These are phyloP conservation scores for Lepidocyrtinus sp. DNA, from an alignment of 2,888 invertebrate species.

Conservation along the genomic window DNA sequence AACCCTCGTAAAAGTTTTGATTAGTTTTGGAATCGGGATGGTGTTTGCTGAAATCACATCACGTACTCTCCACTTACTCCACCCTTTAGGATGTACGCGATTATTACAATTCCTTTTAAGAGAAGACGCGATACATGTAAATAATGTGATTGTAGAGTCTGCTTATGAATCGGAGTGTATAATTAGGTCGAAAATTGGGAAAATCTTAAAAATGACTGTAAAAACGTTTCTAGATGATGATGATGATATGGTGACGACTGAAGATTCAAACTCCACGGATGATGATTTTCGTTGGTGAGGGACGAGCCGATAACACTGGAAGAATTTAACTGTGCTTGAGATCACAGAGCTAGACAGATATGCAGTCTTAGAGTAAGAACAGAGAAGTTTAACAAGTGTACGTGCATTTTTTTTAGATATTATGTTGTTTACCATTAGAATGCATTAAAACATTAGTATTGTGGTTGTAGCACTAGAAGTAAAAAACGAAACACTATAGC, in stretches of 20 bases:
- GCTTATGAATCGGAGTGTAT: background rate
- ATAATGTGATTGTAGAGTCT: background rate
- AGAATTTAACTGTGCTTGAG: background rate
- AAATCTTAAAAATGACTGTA: background rate
- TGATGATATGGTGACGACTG: background rate
- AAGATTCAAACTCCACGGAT: background rate
- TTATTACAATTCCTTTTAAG: background rate
- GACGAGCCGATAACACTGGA: background rate
- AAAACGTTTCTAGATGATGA: too few relatives aligned
- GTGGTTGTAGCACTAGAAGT: background rate
- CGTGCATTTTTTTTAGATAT: conserved; percentile 24
- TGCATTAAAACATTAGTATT: background rate
- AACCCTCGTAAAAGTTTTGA: too few relatives aligned
- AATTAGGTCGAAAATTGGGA: background rate
- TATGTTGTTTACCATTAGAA: conserved; percentile 1
- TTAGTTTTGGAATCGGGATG: too few relatives aligned
- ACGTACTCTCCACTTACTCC: background rate
- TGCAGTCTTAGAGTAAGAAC: background rate
- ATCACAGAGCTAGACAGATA: background rate
- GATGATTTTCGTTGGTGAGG: background rate
- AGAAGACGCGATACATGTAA: background rate
- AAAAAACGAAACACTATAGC: too few relatives aligned
- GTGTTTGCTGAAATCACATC: background rate
- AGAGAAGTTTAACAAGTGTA: conserved; percentile 32
- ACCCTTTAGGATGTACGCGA: background rate